Evolutionary conservation across 35 echinoderm and acorn worm genomes (phyloP).

Genomic region (Apostichopus californicus): DNA sequence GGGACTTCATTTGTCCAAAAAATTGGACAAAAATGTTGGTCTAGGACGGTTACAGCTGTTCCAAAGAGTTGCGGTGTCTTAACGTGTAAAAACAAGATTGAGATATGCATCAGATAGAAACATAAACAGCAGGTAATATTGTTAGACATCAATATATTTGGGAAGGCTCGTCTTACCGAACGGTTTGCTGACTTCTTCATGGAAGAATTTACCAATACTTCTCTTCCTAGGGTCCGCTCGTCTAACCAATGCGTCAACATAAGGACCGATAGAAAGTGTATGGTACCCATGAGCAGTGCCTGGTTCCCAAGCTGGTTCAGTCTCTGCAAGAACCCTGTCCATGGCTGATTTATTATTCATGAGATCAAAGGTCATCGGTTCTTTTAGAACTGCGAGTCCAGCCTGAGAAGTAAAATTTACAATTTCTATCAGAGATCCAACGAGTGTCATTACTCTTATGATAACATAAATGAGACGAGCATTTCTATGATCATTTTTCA

Average conservation of each 20-base stretch:
- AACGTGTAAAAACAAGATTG: too few species aligned
- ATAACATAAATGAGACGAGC: too few species aligned
- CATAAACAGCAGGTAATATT: too few species aligned
- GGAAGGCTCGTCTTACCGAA: background rate
- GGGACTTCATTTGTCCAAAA: too few species aligned
- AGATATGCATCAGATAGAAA: too few species aligned
- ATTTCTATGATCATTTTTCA: too few species aligned
- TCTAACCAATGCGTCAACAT: background rate
- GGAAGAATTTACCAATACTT: slow-evolving; percentile 14
- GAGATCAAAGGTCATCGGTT: background rate
- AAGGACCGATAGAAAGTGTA: background rate
- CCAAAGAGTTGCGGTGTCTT: too few species aligned
- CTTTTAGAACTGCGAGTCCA: background rate
- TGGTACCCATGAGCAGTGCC: background rate
- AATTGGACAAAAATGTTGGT: too few species aligned
- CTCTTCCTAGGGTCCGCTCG: background rate
- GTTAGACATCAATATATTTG: too few species aligned
- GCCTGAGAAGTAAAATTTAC: background rate
- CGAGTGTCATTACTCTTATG: too few species aligned
- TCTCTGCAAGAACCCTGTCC: slow-evolving; percentile 5
- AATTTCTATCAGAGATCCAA: background rate
- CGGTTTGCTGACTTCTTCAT: slow-evolving; percentile 15
- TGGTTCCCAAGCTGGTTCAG: background rate
- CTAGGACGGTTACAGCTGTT: too few species aligned
- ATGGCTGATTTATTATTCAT: background rate